Conservation (phyloP, 2,888 invertebrate species). For the Aporophyla lueneburgensis region DNA sequence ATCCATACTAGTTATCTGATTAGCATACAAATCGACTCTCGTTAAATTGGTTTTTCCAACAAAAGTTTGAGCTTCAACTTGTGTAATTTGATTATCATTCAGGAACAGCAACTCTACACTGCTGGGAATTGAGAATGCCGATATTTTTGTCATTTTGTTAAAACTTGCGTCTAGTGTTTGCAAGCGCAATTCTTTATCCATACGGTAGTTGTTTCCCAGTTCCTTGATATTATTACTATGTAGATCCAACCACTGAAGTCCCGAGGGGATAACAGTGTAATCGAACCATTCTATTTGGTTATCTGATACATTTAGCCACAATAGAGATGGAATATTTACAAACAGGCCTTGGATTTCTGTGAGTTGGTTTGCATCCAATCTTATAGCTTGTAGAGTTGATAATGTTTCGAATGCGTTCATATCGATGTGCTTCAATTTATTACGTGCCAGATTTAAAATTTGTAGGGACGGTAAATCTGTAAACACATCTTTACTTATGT, state of each 20-base stretch:
- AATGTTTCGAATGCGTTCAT: constrained; percentile 95
- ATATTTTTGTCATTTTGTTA: constrained; percentile 95
- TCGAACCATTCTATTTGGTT: constrained; percentile 97
- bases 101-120: constrained; percentile 96
- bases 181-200: constrained; percentile 93
- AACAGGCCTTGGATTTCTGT: constrained; percentile 96
- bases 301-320: constrained; percentile 98
- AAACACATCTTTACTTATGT: constrained; percentile 95
- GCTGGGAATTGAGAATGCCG: constrained; percentile 94
- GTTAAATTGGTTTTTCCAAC: constrained; percentile 97
- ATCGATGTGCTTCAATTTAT: constrained; percentile 95
- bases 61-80: constrained; percentile 97
- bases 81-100: constrained; percentile 96
- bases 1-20: constrained; percentile 97
- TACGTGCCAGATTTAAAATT: constrained; percentile 96
- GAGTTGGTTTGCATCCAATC: constrained; percentile 96
- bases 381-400: constrained; percentile 95
- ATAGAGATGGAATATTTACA: constrained; percentile 94
- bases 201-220: constrained; percentile 93
- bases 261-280: constrained; percentile 95
- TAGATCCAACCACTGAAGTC: constrained; percentile 96
- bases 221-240: constrained; percentile 96
- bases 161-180: constrained; percentile 97
- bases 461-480: constrained; percentile 95
- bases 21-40: constrained; percentile 97